Evolutionary conservation across 2,888 invertebrate species (phyloP), one percentile per base, ranked within the genome.

Genomic region (Lasiommata megera): DNA sequence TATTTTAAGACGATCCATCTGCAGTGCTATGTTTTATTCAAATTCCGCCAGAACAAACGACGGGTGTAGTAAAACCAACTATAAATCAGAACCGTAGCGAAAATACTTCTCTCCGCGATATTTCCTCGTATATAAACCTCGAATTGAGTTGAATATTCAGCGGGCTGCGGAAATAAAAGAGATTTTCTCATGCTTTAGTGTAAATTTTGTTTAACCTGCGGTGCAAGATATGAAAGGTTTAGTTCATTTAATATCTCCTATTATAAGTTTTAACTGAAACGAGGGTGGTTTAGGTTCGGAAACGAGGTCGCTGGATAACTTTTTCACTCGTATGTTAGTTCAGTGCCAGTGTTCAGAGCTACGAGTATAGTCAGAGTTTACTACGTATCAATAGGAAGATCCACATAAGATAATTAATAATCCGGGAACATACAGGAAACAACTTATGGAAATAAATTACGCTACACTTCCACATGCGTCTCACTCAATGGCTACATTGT

Each of bases 31-130:
- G 48, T 76, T 80, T 74, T 73, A 78, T 79, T 79, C 72, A 78
- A 79, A 82, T 77, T 75, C 74, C 67, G 72, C 73, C 69, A 75
- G 80, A 76, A 76, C 77, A 79, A 80, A 82, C 76, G 73, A 68
- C 29, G 40, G 71, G 59, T 58, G 77, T 76, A 80, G 80, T 79
- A 76, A 68, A 73, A 69, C 72, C 67, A 75, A 76, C 76, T 80
- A 75, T 77, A 77, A 80, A 80, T 82, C 79, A 76, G 71, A 58
- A 52, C 47, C 44, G 43, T 47, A 53, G 41, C 50, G 54, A 56
- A 63, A 56, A 51, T 46, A 50, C 38, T 48, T 14, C 29, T 17
- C 18, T 41, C 7, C 34, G 9, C 48, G 41, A 61, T 55, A 43
- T 59, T 61, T 29, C 40, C 38, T 52, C 51, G 58, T 63, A 60